Percentiles rank a stretch among this genome's conserved stretches.
These are phyloP conservation scores for Babyrousa celebensis DNA, from an alignment of 2,797 vertebrate genomes.

Conservation along the genomic window DNA sequence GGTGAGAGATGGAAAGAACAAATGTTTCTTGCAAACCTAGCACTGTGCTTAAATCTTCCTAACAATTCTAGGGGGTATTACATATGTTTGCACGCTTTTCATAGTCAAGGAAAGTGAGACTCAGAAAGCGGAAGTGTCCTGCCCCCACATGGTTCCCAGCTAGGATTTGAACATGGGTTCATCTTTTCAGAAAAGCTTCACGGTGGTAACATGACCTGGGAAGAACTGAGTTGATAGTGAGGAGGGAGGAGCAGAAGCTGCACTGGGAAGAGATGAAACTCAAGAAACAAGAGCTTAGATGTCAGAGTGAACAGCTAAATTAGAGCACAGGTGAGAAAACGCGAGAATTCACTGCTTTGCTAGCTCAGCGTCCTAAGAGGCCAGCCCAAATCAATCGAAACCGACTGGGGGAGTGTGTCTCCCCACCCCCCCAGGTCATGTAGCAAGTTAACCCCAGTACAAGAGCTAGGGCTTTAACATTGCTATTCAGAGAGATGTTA, in stretches of 20 bases:
- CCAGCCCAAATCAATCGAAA: neutral
- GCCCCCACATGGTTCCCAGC: neutral
- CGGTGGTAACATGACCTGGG: neutral
- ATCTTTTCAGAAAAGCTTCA: conserved; percentile 21
- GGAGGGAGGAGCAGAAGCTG: neutral
- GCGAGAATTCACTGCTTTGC: neutral
- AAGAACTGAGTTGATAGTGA: neutral
- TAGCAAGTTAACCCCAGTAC: neutral
- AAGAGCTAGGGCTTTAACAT: neutral
- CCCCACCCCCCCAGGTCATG: neutral
- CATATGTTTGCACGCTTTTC: neutral
- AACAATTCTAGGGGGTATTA: neutral
- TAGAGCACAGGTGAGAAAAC: neutral
- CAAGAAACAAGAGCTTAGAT: neutral
- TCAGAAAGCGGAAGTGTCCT: neutral
- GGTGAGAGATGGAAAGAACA: neutral
- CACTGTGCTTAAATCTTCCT: neutral
- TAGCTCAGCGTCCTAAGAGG: neutral
- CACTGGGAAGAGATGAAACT: neutral
- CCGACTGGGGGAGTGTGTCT: neutral
- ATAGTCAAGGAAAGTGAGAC: neutral
- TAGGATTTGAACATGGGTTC: neutral
- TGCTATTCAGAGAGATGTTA: neutral
- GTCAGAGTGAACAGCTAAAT: neutral
- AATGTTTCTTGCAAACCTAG: conserved; percentile 14